A percentile compares a stretch with the other conserved stretches of the same genome.
phyloP scores from a whole-genome alignment of 2,888 invertebrate genomes.

The Bursaphelenchus okinawaensis region DNA sequence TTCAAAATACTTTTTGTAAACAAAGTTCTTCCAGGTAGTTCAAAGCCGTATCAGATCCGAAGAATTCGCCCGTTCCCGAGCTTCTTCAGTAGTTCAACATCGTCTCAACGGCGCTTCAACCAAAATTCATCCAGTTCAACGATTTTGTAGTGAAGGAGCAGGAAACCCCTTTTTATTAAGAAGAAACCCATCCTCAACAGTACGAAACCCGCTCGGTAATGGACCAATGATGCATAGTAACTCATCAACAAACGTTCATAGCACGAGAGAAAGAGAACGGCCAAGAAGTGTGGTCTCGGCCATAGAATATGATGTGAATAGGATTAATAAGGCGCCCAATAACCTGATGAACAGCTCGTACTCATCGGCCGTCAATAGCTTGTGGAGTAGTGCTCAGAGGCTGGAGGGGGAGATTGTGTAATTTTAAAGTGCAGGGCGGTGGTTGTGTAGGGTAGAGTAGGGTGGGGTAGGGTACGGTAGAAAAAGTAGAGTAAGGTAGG shows the following conservation, averaged over 20 bases:
- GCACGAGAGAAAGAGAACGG: neutral
- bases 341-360: constrained; percentile 24
- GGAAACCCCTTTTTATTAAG: constrained; percentile 5
- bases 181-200: constrained; percentile 8
- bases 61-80: constrained; percentile 31
- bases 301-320: constrained; percentile 13
- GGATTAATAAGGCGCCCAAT: neutral
- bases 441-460: too few species aligned
- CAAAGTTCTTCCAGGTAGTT: constrained; percentile 28
- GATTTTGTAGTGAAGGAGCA: constrained; percentile 49
- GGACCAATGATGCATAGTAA: neutral
- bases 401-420: constrained; percentile 30
- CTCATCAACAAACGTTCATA: constrained; percentile 2
- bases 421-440: constrained; percentile 1
- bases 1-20: too few species aligned
- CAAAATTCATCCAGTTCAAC: constrained; percentile 39
- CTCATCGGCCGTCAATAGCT: constrained; percentile 19
- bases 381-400: constrained; percentile 24
- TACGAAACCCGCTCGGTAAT: neutral
- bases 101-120: constrained; percentile 20
- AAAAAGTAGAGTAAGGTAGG: too few species aligned
- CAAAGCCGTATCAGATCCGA: constrained; percentile 32
- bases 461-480: too few species aligned
- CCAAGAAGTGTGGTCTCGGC: constrained; percentile 14
- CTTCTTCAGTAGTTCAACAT: constrained; percentile 27